Base-by-base conservation (phyloP, 2,113 vertebrate species). In the Tichodroma muraria region DNA sequence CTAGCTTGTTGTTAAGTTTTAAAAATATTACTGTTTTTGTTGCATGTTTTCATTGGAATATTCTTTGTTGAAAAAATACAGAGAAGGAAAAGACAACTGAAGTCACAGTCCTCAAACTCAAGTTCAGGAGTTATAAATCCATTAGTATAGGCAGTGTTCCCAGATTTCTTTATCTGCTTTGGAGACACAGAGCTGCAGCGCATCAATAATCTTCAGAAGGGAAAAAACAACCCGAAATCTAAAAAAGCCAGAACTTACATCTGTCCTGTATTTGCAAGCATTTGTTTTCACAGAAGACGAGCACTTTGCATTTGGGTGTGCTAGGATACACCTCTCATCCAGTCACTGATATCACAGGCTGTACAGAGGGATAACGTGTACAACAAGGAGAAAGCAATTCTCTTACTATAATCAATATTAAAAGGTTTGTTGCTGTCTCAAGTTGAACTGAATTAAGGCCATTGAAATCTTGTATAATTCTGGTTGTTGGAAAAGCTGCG, bases 41-140 rank as follows among this genome's bases (percentile, higher is more conserved):
- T 91, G n/a, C 45, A 63, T 89, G 42, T 93, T 96, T 88, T 85
- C 30, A 54, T 49, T 96, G 90, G 88, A 89, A 76, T 87, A 60
- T 15, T 85, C 56, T 90, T 87, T 42, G 40, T 72, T 15, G 3
- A 91, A 91, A 44, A 82, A 71, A 53, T 69, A 37, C 5, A 25
- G 85, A 80, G 86, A 94, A 59, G 22, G 42, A 94, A 87, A 89
- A 84, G 38, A 81, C 91, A 82, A 79, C 57, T 61, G 25, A 82
- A 95, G 50, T 72, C 59, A 66, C 18, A 72, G 69, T 66, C 80
- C 69, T 95, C 68, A 72, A 88, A 91, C 73, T 91, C 54, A 80
- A 77, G 76, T 85, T 80, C 61, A 40, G 47, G 42, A 91, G 50
- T 90, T 73, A 83, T 72, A 95, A 93, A 90, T 91, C 54, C n/a